These are phyloP conservation scores for Drosophila pseudoobscura DNA, from an alignment of 1,140 invertebrate species.

Conservation along the genomic window DNA sequence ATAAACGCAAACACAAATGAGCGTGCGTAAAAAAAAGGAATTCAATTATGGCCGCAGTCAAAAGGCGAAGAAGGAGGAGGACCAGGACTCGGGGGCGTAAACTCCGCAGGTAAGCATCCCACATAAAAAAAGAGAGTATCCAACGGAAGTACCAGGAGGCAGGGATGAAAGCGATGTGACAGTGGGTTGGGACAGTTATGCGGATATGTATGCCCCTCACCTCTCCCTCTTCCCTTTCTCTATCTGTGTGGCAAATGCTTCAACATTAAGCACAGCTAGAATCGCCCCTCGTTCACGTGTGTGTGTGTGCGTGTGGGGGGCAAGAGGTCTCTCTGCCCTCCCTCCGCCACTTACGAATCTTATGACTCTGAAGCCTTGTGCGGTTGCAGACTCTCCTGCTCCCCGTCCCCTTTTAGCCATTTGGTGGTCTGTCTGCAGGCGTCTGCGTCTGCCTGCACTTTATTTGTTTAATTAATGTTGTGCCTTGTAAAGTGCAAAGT, in stretches of 20 bases:
- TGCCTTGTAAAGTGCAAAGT: conserved; percentile 75
- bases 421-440: conserved; percentile 28
- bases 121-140: conserved; percentile 43
- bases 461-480: conserved; percentile 80
- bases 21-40: conserved; percentile 71
- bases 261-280: conserved; percentile 36
- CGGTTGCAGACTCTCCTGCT: conserved; percentile 1
- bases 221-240: not conserved
- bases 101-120: conserved; percentile 50
- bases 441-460: conserved; percentile 60
- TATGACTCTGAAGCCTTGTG: conserved; percentile 22
- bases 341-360: conserved; percentile 1
- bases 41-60: conserved; percentile 73
- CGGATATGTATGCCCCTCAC: conserved; percentile 24
- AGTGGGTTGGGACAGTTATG: conserved; percentile 47
- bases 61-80: conserved; percentile 61
- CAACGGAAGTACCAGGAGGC: conserved; percentile 3
- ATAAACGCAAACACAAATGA: conserved; percentile 80
- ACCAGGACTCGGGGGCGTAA: conserved; percentile 24
- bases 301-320: conserved; percentile 3
- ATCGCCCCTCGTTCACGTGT: conserved; percentile 13
- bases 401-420: conserved; percentile 9
- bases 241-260: conserved; percentile 24
- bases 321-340: too few species aligned
- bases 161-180: too few species aligned